Evolutionary conservation across 1,140 invertebrate species (phyloP), one percentile per base, ranked within the genome.

Genomic region (Drosophila lowei): DNA sequence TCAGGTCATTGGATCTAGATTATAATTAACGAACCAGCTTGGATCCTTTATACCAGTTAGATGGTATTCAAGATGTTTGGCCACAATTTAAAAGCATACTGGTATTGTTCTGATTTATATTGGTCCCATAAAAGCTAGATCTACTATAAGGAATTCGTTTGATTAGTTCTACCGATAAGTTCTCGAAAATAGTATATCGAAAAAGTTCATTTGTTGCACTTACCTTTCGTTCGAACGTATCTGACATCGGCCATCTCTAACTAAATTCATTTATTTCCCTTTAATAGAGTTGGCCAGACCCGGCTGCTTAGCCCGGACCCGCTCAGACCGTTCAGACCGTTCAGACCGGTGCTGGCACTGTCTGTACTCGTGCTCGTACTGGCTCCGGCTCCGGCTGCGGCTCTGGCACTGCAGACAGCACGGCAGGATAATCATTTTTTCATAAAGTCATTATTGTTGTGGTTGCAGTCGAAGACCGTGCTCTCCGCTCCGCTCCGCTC

Each of bases 401-500:
- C 59, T 30, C 47, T 61, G 68, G 60, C 72, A 63, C 57, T 79
- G 72, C 72, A 70, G 80, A 56, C 80, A 58, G 61, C 60, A 38
- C 60, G 55, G 52, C 73, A 86, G 78, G 71, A 86, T 86, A 81
- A 86, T 81, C 77, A 81, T 88, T 86, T 88, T 88, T 88, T 88
- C 78, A 88, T 88, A 88, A 88, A 88, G 83, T 83, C 83, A 86
- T 86, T 86, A 88, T 83, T 88, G 71, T 88, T 83, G 83, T 79
- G 83, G 83, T 76, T 86, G 83, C 83, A 86, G 63, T 75, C 58
- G 60, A 49, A 62, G 58, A 43, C 44, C 43, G 52, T 48, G 18
- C 48, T 38, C 18, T 15, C 48, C n/a, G n/a, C n/a, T 38, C 18
- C 28, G 16, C 3, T 38, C 15, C 28, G 16, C 3, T 18, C 15